Base-by-base conservation (phyloP, 2,113 vertebrate species). In the Anthoscopus minutus region DNA sequence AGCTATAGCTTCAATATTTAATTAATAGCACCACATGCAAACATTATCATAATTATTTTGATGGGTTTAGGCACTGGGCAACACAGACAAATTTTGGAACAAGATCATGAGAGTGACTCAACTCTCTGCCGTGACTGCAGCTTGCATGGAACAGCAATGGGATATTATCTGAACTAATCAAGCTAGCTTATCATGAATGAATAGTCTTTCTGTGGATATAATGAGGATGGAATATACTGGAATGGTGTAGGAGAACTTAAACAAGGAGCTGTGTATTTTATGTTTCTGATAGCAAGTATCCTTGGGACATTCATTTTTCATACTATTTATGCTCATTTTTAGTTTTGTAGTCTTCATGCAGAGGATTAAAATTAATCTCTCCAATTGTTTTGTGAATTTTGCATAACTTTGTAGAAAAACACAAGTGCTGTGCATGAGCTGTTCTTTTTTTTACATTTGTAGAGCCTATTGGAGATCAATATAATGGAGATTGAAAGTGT, bases 101-200 rank as follows among this genome's bases (percentile, higher is more conserved):
- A 93, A 92, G 80, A 89, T 72, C 62, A 35, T 57, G 69, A 66
- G 44, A 60, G 25, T 84, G 86, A 76, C 69, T 86, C 89, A 89
- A 16, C 27, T 48, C 35, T 62, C 89, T 67, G 72, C 53, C 2
- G 0, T 74, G 81, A 86, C 93, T 93, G 91, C 89, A 88, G 65
- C 95, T 96, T 95, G 76, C 84, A 90, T 88, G 62, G 37, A 54
- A 44, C 58, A 61, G 81, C 5, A 6, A 65, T 61, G 56, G 82
- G 94, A 82, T 94, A 77, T 53, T 37, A 82, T 74, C 88, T 92
- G 74, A 45, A 79, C 58, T 92, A 69, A 60, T 89, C 57, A 64
- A 83, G 64, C 91, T 23, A 64, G 50, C 70, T 90, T 82, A 80
- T n/a, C 44, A 73, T 82, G 90, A 92, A 91, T 96, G 92, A 97